These are phyloP conservation scores for Lithophane semibrunnea DNA, from an alignment of 2,888 invertebrate species.

Conservation along the genomic window DNA sequence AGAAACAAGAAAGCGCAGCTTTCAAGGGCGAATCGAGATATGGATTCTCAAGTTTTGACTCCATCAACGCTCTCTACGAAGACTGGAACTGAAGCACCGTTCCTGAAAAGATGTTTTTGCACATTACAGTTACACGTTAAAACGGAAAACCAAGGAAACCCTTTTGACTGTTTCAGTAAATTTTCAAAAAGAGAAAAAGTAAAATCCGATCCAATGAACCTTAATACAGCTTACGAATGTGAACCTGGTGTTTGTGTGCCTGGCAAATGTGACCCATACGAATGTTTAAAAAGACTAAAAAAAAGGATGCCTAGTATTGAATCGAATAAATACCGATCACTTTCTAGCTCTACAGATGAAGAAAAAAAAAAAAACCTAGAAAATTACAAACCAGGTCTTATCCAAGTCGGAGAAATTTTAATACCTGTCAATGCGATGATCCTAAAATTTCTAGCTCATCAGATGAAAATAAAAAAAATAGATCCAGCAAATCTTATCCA, in stretches of 20 bases:
- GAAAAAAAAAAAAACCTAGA: not conserved
- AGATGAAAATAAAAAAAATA: conserved; percentile 1
- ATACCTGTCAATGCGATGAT: conserved; percentile 1
- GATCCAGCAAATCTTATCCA: conserved; percentile 9
- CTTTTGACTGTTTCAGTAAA: conserved; percentile 24
- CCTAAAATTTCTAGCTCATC: conserved; percentile 26
- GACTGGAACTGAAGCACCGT: conserved; percentile 61
- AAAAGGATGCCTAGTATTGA: conserved; percentile 38
- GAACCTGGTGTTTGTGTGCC: conserved; percentile 71
- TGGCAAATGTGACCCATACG: conserved; percentile 69
- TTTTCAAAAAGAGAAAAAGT: conserved; percentile 39
- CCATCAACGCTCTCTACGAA: conserved; percentile 56
- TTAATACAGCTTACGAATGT: conserved; percentile 65
- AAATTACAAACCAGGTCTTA: conserved; percentile 30
- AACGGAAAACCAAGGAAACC: conserved; percentile 19
- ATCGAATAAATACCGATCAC: conserved; percentile 23
- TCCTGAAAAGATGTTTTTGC: conserved; percentile 74
- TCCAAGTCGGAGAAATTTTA: not conserved
- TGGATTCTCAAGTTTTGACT: conserved; percentile 60
- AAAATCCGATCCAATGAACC: conserved; percentile 25
- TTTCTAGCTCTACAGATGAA: conserved; percentile 31
- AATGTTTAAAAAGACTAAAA: conserved; percentile 64
- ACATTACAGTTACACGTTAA: conserved; percentile 67
- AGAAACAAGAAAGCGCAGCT: conserved; percentile 53
- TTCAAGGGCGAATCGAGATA: conserved; percentile 43